A percentile compares a stretch with the other conserved stretches of the same genome.
phyloP scores from a whole-genome alignment of 2,113 vertebrate genomes.

The Oryzias woworae region DNA sequence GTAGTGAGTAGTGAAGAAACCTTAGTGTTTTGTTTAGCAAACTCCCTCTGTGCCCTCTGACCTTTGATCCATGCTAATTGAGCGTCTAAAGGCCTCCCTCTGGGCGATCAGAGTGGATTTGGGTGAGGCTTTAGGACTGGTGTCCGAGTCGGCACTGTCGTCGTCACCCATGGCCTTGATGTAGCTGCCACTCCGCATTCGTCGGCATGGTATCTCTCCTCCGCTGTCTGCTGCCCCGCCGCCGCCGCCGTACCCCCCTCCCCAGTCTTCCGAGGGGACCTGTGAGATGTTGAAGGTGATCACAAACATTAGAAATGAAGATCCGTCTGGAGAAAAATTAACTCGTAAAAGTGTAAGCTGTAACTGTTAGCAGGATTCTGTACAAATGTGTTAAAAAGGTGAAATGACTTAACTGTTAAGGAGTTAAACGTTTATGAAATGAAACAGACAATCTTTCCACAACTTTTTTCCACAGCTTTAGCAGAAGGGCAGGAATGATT shows the following conservation, averaged over 20 bases:
- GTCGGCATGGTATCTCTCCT: constrained; percentile 94
- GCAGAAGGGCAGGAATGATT: constrained; percentile 38
- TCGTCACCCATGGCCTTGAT: constrained; percentile 99
- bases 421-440: constrained; percentile 14
- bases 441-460: constrained; percentile 41
- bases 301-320: background rate
- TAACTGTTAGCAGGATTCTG: constrained; percentile 20
- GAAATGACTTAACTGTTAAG: constrained; percentile 40
- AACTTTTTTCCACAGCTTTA: constrained; percentile 36
- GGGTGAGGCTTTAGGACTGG: constrained; percentile 88
- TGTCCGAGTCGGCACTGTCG: constrained; percentile 92
- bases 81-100: constrained; percentile 89
- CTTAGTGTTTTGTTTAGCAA: too few species aligned
- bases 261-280: constrained; percentile 97
- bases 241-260: constrained; percentile 80
- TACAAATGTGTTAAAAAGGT: constrained; percentile 24
- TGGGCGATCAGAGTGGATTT: constrained; percentile 84
- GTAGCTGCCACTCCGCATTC: constrained; percentile 98
- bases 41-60: constrained; percentile 34
- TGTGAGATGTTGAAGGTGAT: constrained; percentile 40
- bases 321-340: constrained; percentile 4
- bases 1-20: too few species aligned
- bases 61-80: constrained; percentile 95
- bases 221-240: constrained; percentile 74
- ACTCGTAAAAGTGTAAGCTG: constrained; percentile 12